Percentiles rank a stretch among this genome's conserved stretches.
These are phyloP conservation scores for Bombyx huttoni DNA, from an alignment of 2,888 invertebrate species.

Conservation along the genomic window DNA sequence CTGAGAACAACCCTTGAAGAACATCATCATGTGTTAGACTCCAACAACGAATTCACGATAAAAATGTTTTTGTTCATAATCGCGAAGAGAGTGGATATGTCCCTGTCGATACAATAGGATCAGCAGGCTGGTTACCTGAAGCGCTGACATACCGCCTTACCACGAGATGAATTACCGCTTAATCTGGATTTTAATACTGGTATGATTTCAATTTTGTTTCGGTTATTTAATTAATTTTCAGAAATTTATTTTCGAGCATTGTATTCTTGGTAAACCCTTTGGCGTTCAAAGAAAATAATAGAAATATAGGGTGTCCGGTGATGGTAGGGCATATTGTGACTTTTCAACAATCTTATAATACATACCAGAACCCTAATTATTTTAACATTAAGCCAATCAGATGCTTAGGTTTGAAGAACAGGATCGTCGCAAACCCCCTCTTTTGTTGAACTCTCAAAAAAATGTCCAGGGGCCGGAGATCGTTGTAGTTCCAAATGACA, in stretches of 20 bases:
- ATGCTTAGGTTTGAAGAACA: no score
- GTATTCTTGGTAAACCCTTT: no score
- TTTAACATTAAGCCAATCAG: no score
- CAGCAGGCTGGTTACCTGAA: constrained; percentile 28
- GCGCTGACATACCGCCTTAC: constrained; percentile 31
- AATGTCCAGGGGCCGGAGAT: no score
- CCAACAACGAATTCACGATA: constrained; percentile 6
- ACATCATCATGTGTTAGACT: constrained; percentile 13
- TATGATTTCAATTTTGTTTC: constrained; percentile 25
- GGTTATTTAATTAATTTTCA: background rate
- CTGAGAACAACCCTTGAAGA: constrained; percentile 8
- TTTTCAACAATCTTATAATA: no score
- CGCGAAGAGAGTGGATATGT: constrained; percentile 58
- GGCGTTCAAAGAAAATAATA: no score
- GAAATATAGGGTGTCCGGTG: no score
- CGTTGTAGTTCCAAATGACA: no score
- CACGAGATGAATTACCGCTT: constrained; percentile 57
- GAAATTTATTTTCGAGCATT: background rate
- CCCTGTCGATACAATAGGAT: constrained; percentile 62
- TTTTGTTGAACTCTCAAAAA: no score
- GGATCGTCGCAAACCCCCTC: no score
- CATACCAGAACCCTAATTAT: no score
- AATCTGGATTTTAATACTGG: constrained; percentile 56
- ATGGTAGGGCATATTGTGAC: no score
- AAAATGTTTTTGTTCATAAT: constrained; percentile 49